Conservation (phyloP, 2,888 invertebrate genomes). For the Panzeria rudis region DNA sequence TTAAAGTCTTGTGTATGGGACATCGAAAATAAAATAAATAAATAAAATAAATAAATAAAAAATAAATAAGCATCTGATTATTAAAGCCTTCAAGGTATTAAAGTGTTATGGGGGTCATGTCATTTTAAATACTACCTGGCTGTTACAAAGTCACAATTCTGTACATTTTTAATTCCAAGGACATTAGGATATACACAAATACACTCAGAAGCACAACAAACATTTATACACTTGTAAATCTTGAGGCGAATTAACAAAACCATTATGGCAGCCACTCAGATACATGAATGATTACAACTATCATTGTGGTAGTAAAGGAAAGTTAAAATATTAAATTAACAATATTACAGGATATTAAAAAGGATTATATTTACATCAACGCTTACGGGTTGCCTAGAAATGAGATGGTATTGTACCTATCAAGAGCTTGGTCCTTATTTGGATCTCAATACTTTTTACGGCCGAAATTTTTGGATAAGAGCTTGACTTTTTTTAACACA, state of each 20-base stretch:
- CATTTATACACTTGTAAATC: slow-evolving; percentile 1
- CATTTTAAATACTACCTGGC: slow-evolving; percentile 22
- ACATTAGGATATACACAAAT: not conserved
- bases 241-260: slow-evolving; percentile 19
- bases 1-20: too few species aligned
- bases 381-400: too few species aligned
- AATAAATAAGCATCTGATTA: too few species aligned
- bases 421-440: too few species aligned
- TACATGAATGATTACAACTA: slow-evolving; percentile 10
- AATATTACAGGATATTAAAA: slow-evolving; percentile 20
- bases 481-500: too few species aligned
- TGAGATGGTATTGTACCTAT: too few species aligned
- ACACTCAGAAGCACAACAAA: not conserved
- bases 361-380: not conserved
- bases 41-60: too few species aligned
- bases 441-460: too few species aligned
- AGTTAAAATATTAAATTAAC: slow-evolving; percentile 24
- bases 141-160: slow-evolving; percentile 5
- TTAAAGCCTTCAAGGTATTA: not conserved
- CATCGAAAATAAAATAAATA: too few species aligned
- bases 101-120: slow-evolving; percentile 10
- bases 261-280: not conserved
- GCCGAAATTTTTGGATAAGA: too few species aligned
- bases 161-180: not conserved
- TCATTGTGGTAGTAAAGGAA: not conserved